A percentile compares a stretch with the other conserved stretches of the same genome.
phyloP scores from a whole-genome alignment of 2,797 vertebrate genomes.

The Myotis planiceps region DNA sequence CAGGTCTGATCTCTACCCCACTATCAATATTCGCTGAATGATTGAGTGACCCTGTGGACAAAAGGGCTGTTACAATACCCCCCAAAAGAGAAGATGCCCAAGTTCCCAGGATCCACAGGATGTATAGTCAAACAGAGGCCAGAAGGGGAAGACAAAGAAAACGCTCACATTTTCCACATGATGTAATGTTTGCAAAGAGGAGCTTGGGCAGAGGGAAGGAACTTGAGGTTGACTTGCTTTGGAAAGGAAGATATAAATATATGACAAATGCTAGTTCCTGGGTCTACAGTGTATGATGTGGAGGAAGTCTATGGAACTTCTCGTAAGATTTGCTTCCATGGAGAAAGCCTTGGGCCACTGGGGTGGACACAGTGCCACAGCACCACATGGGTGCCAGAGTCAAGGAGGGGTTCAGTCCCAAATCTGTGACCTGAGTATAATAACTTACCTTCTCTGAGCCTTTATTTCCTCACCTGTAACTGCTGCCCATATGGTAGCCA shows the following conservation, averaged over 20 bases:
- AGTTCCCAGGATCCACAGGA: not conserved
- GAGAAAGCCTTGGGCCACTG: not conserved
- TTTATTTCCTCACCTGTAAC: not conserved
- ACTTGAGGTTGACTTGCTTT: not conserved
- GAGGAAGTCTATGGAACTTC: not conserved
- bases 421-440: not conserved
- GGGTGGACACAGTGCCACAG: not conserved
- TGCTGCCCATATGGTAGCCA: not conserved
- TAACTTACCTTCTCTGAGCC: not conserved
- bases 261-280: not conserved
- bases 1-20: not conserved
- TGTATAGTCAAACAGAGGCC: not conserved
- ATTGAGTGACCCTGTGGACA: not conserved
- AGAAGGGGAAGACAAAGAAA: not conserved
- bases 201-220: not conserved
- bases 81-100: not conserved
- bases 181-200: not conserved
- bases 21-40: not conserved
- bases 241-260: slow-evolving; percentile 1
- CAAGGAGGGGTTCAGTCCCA: not conserved
- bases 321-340: not conserved
- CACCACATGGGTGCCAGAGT: not conserved
- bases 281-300: not conserved
- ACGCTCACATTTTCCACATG: not conserved
- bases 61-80: not conserved